Evolutionary conservation across 2,888 invertebrate genomes (phyloP), one percentile per base, ranked within the genome.

Genomic region (Drosophila atroscutellata): DNA sequence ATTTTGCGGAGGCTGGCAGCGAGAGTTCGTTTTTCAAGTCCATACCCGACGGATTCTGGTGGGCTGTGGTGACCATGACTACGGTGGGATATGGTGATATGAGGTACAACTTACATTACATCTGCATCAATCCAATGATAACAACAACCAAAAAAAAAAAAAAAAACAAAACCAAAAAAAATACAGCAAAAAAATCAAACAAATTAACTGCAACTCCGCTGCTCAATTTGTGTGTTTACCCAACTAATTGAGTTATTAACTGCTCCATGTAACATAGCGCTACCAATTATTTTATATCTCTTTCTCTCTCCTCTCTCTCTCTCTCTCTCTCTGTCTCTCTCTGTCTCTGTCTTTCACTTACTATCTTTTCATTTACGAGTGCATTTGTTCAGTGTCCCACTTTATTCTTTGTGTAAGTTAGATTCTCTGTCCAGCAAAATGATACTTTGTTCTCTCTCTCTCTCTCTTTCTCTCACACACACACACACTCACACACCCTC

Each of bases 31-130:
- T 98, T 97, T 99, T 99, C 97, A 98, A 98, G 95, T 99, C 98
- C 95, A 99, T 99, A 96, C 99, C 99, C 94, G 98, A 99, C 95
- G 99, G 99, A 95, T 99, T 99, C 96, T 99, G 99, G 99, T 99
- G 99, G 99, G 98, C 98, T 94, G 98, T 99, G 94, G 99, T 99
- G 94, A 99, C 97, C 95, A 97, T 97, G 97, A 98, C 97, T 94
- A 99, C 99, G 94, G 99, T 99, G 95, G 99, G 99, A 95, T 99
- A 99, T 96, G 99, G 99, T 95, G 99, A 99, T 95, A 99, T 99
- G 99, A 98, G 97, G 98, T 93, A 93, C 84, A 91, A 83, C 78
- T 82, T 78, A 77, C 77, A 80, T 83, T 62, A 72, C 69, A 73
- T 75, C 72, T 73, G 69, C 47, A 74, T 66, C 63, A 57, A 72